Conservation (phyloP, 2,888 invertebrate species). For the Metacarcinus magister region DNA sequence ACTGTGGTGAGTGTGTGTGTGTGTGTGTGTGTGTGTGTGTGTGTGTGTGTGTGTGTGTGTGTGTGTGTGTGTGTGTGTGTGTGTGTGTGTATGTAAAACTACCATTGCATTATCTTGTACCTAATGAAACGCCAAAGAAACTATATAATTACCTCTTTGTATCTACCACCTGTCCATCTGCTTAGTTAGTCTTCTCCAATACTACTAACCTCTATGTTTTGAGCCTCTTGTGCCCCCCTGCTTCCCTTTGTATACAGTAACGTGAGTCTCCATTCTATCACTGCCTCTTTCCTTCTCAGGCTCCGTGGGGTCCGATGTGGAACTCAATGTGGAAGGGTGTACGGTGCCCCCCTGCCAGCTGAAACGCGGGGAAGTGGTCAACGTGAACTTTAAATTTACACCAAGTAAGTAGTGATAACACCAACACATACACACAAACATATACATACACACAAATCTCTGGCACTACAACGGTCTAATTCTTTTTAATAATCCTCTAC, state of each 20-base stretch:
- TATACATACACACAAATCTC: not conserved
- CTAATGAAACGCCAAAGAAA: too few species aligned
- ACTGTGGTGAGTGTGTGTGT: conserved; percentile 70
- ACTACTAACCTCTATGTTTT: too few species aligned
- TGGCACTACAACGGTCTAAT: too few species aligned
- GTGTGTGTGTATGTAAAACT: not conserved
- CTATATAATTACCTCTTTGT: too few species aligned
- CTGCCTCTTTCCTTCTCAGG: conserved; percentile 55
- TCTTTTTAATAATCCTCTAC: too few species aligned
- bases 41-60: not conserved
- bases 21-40: not conserved
- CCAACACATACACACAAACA: too few species aligned
- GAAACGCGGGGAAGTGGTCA: conserved; percentile 56
- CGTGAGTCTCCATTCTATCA: not conserved
- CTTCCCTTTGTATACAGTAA: not conserved
- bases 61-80: not conserved
- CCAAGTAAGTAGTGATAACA: conserved; percentile 58
- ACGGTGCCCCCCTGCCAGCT: conserved; percentile 68
- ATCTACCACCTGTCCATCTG: too few species aligned
- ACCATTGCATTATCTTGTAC: not conserved
- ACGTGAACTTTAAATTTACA: conserved; percentile 62
- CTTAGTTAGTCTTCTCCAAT: too few species aligned
- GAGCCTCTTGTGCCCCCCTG: too few species aligned
- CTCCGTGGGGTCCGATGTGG: conserved; percentile 65
- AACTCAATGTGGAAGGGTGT: conserved; percentile 64